phyloP scores from a whole-genome alignment of 2,797 vertebrate genomes.

The Epinephelus awoara region DNA sequence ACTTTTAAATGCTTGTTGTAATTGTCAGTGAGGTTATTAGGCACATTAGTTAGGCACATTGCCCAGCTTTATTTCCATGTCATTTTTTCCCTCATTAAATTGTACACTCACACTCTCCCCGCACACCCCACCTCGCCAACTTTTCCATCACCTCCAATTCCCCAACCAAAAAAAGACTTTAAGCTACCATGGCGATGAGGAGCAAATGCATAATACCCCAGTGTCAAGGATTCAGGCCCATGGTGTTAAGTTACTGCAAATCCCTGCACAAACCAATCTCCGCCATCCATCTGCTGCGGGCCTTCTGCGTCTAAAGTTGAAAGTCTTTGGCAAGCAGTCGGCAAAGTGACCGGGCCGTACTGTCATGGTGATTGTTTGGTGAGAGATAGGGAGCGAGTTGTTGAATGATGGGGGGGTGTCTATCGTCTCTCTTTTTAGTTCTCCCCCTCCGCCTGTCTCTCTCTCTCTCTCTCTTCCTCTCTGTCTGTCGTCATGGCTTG shows the following conservation, averaged over 20 bases:
- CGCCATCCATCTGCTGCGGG: constrained; percentile 61
- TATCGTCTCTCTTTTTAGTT: constrained; percentile 58
- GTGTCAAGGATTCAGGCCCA: constrained; percentile 49
- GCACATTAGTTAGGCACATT: constrained; percentile 46
- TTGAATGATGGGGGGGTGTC: constrained; percentile 57
- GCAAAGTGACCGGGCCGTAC: constrained; percentile 76
- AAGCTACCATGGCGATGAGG: constrained; percentile 50
- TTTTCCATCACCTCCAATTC: constrained; percentile 54
- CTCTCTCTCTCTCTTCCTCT: constrained; percentile 21
- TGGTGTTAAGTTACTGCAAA: constrained; percentile 45
- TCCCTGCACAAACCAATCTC: constrained; percentile 52
- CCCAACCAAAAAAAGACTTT: constrained; percentile 32
- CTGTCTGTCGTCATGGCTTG: constrained; percentile 47
- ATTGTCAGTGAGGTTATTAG: constrained; percentile 51
- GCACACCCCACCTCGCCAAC: constrained; percentile 32
- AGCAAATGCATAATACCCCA: constrained; percentile 59
- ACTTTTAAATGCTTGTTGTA: constrained; percentile 33
- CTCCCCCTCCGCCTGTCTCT: constrained; percentile 16
- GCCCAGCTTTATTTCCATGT: constrained; percentile 49
- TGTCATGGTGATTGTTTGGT: constrained; percentile 72
- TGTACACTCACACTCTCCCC: constrained; percentile 19
- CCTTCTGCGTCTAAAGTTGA: constrained; percentile 66
- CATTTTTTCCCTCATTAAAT: constrained; percentile 63
- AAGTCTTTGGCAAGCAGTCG: constrained; percentile 78
- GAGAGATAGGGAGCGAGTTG: constrained; percentile 37